Evolutionary conservation across 1,140 invertebrate genomes (phyloP).

Genomic region (Metaphire vulgaris): DNA sequence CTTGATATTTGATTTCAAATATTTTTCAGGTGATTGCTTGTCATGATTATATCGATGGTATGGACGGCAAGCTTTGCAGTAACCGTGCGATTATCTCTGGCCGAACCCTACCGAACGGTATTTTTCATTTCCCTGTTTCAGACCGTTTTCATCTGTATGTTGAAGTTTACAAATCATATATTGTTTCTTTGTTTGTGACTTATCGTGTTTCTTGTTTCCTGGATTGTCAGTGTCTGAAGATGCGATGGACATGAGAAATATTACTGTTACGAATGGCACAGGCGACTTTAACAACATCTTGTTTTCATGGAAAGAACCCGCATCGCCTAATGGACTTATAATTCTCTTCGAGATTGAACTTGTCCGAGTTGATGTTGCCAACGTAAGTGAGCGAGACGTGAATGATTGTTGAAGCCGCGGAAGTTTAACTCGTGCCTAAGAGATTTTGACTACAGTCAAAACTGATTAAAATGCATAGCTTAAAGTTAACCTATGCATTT

Average conservation of each 20-base stretch:
- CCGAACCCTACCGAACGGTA: no score
- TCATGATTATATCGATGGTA: constrained; percentile 36
- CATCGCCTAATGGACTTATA: constrained; percentile 76
- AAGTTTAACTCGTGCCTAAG: no score
- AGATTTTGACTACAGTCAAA: no score
- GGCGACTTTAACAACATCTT: constrained; percentile 44
- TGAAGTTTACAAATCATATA: no score
- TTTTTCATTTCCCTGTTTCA: no score
- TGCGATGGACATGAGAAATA: constrained; percentile 39
- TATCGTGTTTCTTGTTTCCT: neutral
- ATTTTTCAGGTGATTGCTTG: constrained; percentile 43
- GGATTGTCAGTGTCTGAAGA: constrained; percentile 39
- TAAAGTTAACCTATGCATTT: no score
- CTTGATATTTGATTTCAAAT: no score
- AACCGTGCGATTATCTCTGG: constrained; percentile 45
- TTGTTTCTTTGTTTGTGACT: no score
- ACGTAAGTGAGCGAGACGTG: no score
- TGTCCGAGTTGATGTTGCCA: constrained; percentile 56
- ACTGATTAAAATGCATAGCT: no score
- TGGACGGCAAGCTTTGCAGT: constrained; percentile 41
- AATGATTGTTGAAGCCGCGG: no score
- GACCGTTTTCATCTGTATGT: no score
- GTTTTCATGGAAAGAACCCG: constrained; percentile 68
- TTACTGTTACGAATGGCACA: constrained; percentile 43
- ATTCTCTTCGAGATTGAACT: constrained; percentile 74